Base-by-base conservation (phyloP, 2,113 vertebrate genomes). In the Picathartes gymnocephalus region DNA sequence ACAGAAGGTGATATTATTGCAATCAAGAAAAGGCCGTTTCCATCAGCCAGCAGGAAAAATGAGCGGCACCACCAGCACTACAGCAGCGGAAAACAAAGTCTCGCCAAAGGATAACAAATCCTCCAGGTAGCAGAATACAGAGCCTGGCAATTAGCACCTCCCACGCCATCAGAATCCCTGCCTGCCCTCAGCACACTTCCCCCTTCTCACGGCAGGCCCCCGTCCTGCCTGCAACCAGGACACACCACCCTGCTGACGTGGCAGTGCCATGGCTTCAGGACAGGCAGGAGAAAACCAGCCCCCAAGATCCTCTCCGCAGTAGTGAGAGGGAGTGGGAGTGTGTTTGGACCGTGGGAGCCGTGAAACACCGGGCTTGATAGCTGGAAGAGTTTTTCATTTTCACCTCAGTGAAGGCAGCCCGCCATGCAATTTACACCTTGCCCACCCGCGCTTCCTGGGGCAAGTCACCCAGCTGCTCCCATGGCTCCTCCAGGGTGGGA, bases 341-440 rank as follows among this genome's bases (percentile, higher is more conserved):
- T 24, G 33, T 69, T 78, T 90, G 89, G 85, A 78, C 45, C 0
- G 10, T 47, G 83, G 84, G 90, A 95, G 82, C 90, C 0, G 54
- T 5, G 31, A 92, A 95, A 84, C 15, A 7, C 81, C 35, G 50
- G 54, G 84, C 71, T 90, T 9, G 19, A 80, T 73, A 81, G 76
- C 66, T 45, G 88, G 91, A 66, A 82, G 95, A 84, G 93, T 88
- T 97, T 98, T 97, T 98, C 97, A 98, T 98, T 98, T 98, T 97
- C 98, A 98, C 98, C 97, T 98, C 84, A 81, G 92, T 19, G 31
- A 81, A 68, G 81, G 92, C 95, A 96, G 96, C 95, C 61, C 10
- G n/a, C 96, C 96, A 96, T 68, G 93, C 95, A 98, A 98, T 98
- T 98, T 97, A 97, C 98, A 98, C 98, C 94, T 98, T 90, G 74